Conservation (phyloP, 2,888 invertebrate genomes). For the Agapetus fuscipes region DNA sequence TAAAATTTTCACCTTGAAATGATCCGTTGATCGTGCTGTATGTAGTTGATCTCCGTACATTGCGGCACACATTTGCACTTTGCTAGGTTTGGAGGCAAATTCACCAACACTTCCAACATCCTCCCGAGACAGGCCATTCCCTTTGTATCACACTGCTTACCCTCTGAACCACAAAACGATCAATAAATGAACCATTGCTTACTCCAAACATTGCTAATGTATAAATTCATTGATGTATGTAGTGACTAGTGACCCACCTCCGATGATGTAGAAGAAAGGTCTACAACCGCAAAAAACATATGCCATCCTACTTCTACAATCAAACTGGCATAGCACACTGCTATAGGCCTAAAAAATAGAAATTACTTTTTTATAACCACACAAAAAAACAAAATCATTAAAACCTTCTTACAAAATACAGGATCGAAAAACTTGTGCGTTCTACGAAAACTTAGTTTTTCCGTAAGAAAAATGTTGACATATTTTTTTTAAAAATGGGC, state of each 20-base stretch:
- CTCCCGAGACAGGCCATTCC: conserved; percentile 46
- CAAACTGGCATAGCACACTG: conserved; percentile 46
- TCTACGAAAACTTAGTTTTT: too few relatives aligned
- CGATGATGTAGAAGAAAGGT: conserved; percentile 42
- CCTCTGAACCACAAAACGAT: conserved; percentile 30
- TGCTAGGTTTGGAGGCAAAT: conserved; percentile 41
- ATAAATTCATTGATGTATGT: neutral
- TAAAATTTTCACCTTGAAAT: conserved; percentile 41
- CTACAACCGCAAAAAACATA: conserved; percentile 44
- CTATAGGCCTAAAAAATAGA: conserved; percentile 37
- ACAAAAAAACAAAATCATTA: too few relatives aligned
- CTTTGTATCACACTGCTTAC: conserved; percentile 40
- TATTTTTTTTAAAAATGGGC: too few relatives aligned
- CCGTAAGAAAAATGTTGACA: too few relatives aligned
- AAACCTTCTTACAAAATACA: too few relatives aligned
- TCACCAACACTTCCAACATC: conserved; percentile 42
- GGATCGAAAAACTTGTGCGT: too few relatives aligned
- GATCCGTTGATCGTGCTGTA: conserved; percentile 42
- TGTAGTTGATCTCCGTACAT: conserved; percentile 43
- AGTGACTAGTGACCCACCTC: conserved; percentile 35
- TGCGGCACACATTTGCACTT: conserved; percentile 42
- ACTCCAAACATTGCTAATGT: neutral
- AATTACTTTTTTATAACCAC: too few relatives aligned
- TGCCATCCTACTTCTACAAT: conserved; percentile 43
- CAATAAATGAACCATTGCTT: neutral